Base-by-base conservation (phyloP, 2,797 vertebrate species). In the Melanotaenia parkinsoni region DNA sequence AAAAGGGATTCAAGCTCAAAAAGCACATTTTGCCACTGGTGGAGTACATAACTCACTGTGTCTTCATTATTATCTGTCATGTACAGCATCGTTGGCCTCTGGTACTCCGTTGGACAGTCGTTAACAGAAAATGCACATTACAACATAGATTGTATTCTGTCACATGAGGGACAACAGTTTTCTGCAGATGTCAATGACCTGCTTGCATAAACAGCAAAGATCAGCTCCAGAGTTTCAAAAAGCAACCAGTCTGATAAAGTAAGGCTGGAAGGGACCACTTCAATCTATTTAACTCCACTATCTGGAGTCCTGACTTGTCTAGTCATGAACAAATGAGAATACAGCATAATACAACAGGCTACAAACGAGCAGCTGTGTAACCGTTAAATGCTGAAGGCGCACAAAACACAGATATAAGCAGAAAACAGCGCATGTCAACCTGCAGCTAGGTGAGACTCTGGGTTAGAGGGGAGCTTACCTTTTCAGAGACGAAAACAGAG, bases 391-490 rank as follows among this genome's bases (percentile, higher is more conserved):
- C 43, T 18, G 1, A 5, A 47, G 11, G 18, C 57, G 61, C 45
- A 38, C 10, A 43, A 28, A 54, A 58, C 56, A 33, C 10, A 5
- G 58, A 20, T 14, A 57, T 6, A 1, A 69, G 28, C 12, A 58
- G 40, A 4, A 26, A 1, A 60, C 33, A 65, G 38, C 5, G 47
- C 37, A 43, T 1, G 53, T 32, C 35, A 73, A 35, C 37, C 24
- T 35, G 26, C 2, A 18, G 5, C 20, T 30, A 38, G 12, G 56
- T 1, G 16, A 37, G 58, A 53, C 14, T n/a, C 60, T 43, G 26
- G 28, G 38, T 0, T 9, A 28, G 10, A 70, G 70, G 70, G 80
- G 28, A 30, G 85, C 92, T 91, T 81, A 93, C 92, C 92, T 90
- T 75, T 50, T 74, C 60, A 83, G 60, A 85, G 86, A 84, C 1